phyloP scores from a whole-genome alignment of 2,888 invertebrate genomes.

The Lobophora halterata region DNA sequence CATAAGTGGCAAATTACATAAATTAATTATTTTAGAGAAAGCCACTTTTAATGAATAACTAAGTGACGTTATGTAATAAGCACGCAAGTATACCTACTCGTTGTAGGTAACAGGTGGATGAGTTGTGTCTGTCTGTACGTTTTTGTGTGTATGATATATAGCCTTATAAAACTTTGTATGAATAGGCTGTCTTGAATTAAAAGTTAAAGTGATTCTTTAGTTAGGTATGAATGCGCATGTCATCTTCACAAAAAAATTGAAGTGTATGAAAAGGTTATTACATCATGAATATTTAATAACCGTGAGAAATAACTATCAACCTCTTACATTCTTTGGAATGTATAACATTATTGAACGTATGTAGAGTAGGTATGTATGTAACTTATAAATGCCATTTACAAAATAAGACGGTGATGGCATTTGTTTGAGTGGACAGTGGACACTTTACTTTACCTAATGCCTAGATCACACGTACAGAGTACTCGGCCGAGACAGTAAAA shows the following conservation, averaged over 20 bases:
- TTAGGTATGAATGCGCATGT: neutral
- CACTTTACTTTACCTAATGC: no score
- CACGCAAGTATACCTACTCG: constrained; percentile 13
- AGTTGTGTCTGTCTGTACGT: constrained; percentile 4
- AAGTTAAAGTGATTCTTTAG: neutral
- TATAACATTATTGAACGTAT: no score
- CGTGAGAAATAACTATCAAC: constrained; percentile 7
- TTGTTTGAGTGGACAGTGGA: no score
- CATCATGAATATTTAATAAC: constrained; percentile 3
- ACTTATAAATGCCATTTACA: no score
- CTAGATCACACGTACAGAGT: no score
- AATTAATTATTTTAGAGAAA: constrained; percentile 20
- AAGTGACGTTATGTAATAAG: constrained; percentile 8
- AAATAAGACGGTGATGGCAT: no score
- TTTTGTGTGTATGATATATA: constrained; percentile 2
- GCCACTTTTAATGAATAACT: constrained; percentile 12
- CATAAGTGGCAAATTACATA: constrained; percentile 6
- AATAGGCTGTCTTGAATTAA: constrained; percentile 1
- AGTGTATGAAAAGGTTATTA: constrained; percentile 1
- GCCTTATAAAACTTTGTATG: constrained; percentile 7
- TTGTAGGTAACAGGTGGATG: constrained; percentile 5
- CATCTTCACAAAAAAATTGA: constrained; percentile 2
- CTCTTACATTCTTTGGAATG: no score
- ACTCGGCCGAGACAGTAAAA: no score
- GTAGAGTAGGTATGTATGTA: no score